phyloP scores from a whole-genome alignment of 2,113 vertebrate species.

The Dasyprocta punctata region DNA sequence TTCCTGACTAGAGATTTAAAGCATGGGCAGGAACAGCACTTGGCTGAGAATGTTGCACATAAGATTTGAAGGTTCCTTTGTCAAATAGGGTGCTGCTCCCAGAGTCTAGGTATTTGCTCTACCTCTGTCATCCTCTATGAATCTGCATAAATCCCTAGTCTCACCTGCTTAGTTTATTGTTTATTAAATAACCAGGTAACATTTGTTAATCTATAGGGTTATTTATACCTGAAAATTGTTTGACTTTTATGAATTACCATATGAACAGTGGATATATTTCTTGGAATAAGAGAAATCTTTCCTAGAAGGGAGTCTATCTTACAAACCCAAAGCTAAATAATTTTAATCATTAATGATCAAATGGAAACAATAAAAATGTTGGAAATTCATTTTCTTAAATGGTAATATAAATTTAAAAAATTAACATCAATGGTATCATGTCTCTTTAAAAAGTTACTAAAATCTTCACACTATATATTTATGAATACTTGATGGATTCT shows the following conservation, averaged over 20 bases:
- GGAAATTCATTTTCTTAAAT: neutral
- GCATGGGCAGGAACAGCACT: neutral
- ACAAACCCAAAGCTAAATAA: neutral
- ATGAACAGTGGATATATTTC: slow-evolving; percentile 15
- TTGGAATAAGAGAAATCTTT: neutral
- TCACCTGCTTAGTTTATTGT: neutral
- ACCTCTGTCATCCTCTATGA: neutral
- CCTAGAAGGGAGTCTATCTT: neutral
- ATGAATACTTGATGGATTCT: slow-evolving; percentile 20
- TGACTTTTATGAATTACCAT: slow-evolving; percentile 21
- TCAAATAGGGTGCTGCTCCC: neutral
- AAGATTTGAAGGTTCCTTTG: neutral
- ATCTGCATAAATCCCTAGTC: neutral
- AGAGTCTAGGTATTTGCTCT: neutral
- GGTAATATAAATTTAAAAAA: neutral
- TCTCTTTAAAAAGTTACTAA: slow-evolving; percentile 58
- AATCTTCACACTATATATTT: slow-evolving; percentile 38
- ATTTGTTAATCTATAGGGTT: neutral
- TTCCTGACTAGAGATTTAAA: neutral
- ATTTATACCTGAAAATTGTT: slow-evolving; percentile 34
- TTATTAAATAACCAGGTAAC: neutral
- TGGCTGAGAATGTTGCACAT: neutral
- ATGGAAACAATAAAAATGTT: neutral
- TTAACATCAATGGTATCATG: slow-evolving; percentile 16
- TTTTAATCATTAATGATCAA: slow-evolving; percentile 1